These are phyloP conservation scores for Ochropacha duplaris DNA, from an alignment of 2,888 invertebrate species.

Conservation along the genomic window DNA sequence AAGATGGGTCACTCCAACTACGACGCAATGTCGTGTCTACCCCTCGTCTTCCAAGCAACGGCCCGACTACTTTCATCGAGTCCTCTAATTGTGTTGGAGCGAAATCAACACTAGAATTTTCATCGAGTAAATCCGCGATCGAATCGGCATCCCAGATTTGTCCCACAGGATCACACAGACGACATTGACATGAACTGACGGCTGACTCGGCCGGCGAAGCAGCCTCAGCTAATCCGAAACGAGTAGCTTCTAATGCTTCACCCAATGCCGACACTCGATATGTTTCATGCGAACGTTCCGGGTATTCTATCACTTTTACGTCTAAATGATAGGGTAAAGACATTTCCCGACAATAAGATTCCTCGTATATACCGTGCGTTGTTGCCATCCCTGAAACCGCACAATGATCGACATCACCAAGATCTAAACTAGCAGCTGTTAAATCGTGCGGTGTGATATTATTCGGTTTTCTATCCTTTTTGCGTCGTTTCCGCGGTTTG, in stretches of 20 bases:
- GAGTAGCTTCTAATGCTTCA: slow-evolving; percentile 77
- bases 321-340: slow-evolving; percentile 75
- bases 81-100: slow-evolving; percentile 77
- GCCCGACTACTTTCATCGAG: slow-evolving; percentile 77
- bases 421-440: slow-evolving; percentile 62
- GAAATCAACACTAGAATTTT: slow-evolving; percentile 75
- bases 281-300: slow-evolving; percentile 64
- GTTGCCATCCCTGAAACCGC: slow-evolving; percentile 60
- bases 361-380: slow-evolving; percentile 72
- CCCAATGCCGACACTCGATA: slow-evolving; percentile 80
- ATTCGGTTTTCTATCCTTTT: slow-evolving; percentile 92
- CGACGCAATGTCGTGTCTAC: slow-evolving; percentile 78
- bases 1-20: slow-evolving; percentile 86
- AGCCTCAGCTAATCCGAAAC: slow-evolving; percentile 72
- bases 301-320: slow-evolving; percentile 71
- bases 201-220: slow-evolving; percentile 74
- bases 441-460: slow-evolving; percentile 76
- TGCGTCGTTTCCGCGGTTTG: slow-evolving; percentile 93
- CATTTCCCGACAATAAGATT: slow-evolving; percentile 76
- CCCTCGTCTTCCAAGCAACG: slow-evolving; percentile 59
- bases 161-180: slow-evolving; percentile 89
- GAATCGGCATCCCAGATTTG: slow-evolving; percentile 89
- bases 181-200: slow-evolving; percentile 86
- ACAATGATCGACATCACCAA: slow-evolving; percentile 75
- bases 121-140: slow-evolving; percentile 76